Base-by-base conservation (phyloP, 2,797 vertebrate species). In the Gobionotothen gibberifrons region DNA sequence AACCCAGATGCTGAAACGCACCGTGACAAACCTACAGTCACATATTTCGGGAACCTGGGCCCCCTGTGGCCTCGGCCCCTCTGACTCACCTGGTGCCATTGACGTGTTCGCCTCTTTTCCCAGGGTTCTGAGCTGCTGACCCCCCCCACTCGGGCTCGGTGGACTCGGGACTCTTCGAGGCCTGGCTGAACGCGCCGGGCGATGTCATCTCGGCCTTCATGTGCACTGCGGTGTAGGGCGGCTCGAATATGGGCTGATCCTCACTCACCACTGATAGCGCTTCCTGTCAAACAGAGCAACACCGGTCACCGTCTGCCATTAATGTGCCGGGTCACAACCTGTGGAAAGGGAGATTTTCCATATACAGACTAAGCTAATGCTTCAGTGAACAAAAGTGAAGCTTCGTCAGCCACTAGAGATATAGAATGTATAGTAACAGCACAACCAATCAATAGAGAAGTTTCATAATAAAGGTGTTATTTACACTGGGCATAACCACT, bases 261-360 rank as follows among this genome's bases (percentile, higher is more conserved):
- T 96, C 95, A 78, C 94, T 96, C 86, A 96, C 95, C 84, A 95
- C 94, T 11, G 94, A 94, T 83, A 96, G 90, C 48, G 95, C 95
- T 95, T 96, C 95, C 95, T 96, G 90, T 84, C 54, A 69, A 74
- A 88, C 76, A 90, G 57, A 89, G 48, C 13, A 65, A 69, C 49
- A 69, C 64, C 19, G 40, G 80, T 85, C 74, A 91, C 76, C 58
- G 74, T 78, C 72, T 74, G 66, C 40, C 54, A 29, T 53, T 68
- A 70, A 58, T n/a, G 51, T 39, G 16, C 29, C 32, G 11, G 78
- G 69, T 77, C 74, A 70, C 55, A 75, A 36, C 40, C 47, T 72
- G 70, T 81, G 78, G 81, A 85, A 82, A 80, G 54, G 65, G 22
- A n/a, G 46, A 29, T 70, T 79, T 79, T 69, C 73, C 65, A 65